These are phyloP conservation scores for Gari tellinella DNA, from an alignment of 2,888 invertebrate species.

Conservation along the genomic window DNA sequence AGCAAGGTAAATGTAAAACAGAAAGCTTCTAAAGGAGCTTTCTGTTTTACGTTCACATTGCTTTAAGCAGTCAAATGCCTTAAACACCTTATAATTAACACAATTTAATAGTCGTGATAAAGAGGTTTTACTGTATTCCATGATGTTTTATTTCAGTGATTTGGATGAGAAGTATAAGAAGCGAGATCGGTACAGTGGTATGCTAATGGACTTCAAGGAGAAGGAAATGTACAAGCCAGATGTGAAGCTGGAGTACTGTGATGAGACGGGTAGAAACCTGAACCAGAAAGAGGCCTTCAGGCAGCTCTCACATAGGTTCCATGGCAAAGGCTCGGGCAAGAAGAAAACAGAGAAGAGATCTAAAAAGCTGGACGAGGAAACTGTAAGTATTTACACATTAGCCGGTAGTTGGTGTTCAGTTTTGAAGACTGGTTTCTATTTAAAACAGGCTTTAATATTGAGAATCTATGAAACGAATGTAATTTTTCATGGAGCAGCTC, in stretches of 20 bases:
- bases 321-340: constrained; percentile 99
- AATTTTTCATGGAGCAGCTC: too few species aligned
- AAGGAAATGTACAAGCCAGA: constrained; percentile 95
- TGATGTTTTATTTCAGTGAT: constrained; percentile 74
- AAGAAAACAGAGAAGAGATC: constrained; percentile 98
- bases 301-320: constrained; percentile 98
- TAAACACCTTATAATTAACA: too few species aligned
- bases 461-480: too few species aligned
- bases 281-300: constrained; percentile 97
- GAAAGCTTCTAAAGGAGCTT: too few species aligned
- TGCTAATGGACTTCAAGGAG: constrained; percentile 96
- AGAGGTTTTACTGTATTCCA: too few species aligned
- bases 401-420: too few species aligned
- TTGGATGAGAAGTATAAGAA: constrained; percentile 84
- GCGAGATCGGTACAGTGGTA: constrained; percentile 87
- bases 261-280: constrained; percentile 96
- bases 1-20: too few species aligned
- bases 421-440: too few species aligned
- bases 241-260: constrained; percentile 98
- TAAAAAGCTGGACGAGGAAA: constrained; percentile 97
- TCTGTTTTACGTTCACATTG: too few species aligned
- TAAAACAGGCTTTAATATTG: too few species aligned
- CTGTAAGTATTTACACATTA: constrained; percentile 86
- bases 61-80: too few species aligned
- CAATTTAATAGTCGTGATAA: too few species aligned